Evolutionary conservation across 2,113 vertebrate genomes (phyloP).

Genomic region (Symphodus melops): DNA sequence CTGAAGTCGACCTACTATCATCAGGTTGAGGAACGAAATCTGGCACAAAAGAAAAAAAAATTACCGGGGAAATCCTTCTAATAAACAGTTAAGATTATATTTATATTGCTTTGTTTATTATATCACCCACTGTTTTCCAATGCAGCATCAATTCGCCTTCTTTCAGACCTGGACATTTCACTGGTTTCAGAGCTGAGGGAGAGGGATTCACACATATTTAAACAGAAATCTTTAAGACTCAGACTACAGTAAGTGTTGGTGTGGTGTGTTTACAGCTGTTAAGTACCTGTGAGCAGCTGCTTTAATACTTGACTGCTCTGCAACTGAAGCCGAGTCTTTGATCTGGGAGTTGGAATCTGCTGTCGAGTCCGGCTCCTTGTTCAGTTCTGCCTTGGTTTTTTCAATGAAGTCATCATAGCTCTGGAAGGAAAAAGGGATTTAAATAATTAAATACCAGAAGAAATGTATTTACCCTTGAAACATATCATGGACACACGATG

Average conservation of each 20-base stretch:
- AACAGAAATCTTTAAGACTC: not conserved
- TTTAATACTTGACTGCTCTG: slow-evolving; percentile 86
- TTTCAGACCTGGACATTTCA: slow-evolving; percentile 82
- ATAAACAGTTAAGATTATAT: not conserved
- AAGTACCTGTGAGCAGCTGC: slow-evolving; percentile 85
- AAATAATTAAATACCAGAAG: not conserved
- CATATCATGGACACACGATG: not conserved
- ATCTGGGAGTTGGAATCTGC: slow-evolving; percentile 86
- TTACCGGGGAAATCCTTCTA: not conserved
- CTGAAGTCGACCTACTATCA: slow-evolving; percentile 70
- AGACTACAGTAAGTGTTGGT: not conserved
- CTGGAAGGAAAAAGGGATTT: slow-evolving; percentile 69
- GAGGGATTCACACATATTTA: slow-evolving; percentile 12
- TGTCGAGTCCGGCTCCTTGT: slow-evolving; percentile 83
- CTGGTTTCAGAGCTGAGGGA: slow-evolving; percentile 83
- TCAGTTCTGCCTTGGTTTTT: slow-evolving; percentile 95
- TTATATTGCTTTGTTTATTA: not conserved
- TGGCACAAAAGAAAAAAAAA: slow-evolving; percentile 27
- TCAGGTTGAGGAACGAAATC: slow-evolving; percentile 47
- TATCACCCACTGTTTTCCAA: slow-evolving; percentile 81
- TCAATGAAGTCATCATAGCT: slow-evolving; percentile 95
- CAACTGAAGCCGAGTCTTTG: slow-evolving; percentile 80
- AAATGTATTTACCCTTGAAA: not conserved
- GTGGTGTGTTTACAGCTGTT: not conserved
- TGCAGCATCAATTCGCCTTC: slow-evolving; percentile 80